Evolutionary conservation across 2,113 vertebrate species (phyloP), one percentile per base, ranked within the genome.

Genomic region (Chlorodrepanis virens): DNA sequence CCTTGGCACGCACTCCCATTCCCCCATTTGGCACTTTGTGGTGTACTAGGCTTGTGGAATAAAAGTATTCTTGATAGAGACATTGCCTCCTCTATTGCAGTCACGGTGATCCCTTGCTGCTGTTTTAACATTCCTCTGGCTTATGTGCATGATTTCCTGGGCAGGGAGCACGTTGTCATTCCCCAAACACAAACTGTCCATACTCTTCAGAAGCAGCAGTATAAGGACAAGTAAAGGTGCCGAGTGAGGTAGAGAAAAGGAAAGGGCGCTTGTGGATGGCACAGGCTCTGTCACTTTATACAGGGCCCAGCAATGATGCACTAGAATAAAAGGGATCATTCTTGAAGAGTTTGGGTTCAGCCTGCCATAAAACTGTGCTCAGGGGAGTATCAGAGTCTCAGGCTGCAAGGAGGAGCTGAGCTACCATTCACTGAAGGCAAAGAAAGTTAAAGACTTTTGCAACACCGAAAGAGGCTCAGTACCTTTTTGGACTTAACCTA

Each of bases 1-100:
- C 19, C 76, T 50, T 0, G 0, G 9, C 23, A 16, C 5, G 13
- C n/a, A 7, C 29, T 1, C 17, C 4, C 39, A 4, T 31, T 29
- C 28, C 25, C 16, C 12, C 11, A 4, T 33, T 74, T 25, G 7
- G 31, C 50, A 21, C 35, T 75, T 86, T n/a, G 45, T 17, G 37
- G 2, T 54, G 4, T 16, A 23, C 21, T 35, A 20, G 11, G 23
- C 27, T 69, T 72, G 17, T 11, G 65, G 70, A 91, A 53, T 50
- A 13, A 6, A 75, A 60, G 27, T 29, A 31, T 33, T 67, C 20
- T 20, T 86, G 57, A 57, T 25, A 28, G 1, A 65, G 40, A 9
- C 23, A 23, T 56, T 31, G 14, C 29, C 59, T 49, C 33, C 25
- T 67, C 44, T 45, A 1, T 39, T 45, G 18, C 27, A 56, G 68